phyloP scores from a whole-genome alignment of 2,888 invertebrate species.

The Microctonus aethiopoides region DNA sequence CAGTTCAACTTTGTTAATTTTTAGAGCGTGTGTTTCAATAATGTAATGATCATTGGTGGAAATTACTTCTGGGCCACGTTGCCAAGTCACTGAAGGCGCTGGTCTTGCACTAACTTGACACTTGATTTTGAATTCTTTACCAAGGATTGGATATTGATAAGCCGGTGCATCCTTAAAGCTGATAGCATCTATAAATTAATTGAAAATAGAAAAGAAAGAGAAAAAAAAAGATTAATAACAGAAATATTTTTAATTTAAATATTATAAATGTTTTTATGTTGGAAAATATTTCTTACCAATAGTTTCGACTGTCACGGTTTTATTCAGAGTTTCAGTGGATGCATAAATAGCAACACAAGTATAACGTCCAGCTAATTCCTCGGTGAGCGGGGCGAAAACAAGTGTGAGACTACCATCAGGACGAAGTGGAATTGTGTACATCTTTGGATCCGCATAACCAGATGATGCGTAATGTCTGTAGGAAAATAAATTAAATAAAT shows the following conservation, averaged over 20 bases:
- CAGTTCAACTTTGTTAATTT: constrained; percentile 81
- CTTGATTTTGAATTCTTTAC: constrained; percentile 80
- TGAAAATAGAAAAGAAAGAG: background rate
- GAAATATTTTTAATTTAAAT: background rate
- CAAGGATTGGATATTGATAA: constrained; percentile 83
- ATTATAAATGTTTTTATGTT: background rate
- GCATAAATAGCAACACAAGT: constrained; percentile 86
- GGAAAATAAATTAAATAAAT: background rate
- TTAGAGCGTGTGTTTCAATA: constrained; percentile 79
- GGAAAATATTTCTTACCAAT: constrained; percentile 71
- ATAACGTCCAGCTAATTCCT: constrained; percentile 84
- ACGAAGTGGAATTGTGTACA: constrained; percentile 75
- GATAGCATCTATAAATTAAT: constrained; percentile 77
- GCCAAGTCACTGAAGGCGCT: constrained; percentile 87
- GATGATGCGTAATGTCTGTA: constrained; percentile 32
- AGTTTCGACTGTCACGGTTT: constrained; percentile 78
- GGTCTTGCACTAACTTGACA: constrained; percentile 89
- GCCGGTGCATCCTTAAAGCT: constrained; percentile 88
- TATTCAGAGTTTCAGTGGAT: constrained; percentile 73
- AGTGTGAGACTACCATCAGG: constrained; percentile 77
- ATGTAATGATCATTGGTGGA: constrained; percentile 78
- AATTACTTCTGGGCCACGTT: constrained; percentile 80
- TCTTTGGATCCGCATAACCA: constrained; percentile 66
- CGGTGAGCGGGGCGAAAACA: constrained; percentile 79
- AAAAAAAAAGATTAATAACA: background rate